Conservation (phyloP, 2,113 vertebrate species). For the Indicator maculatus region DNA sequence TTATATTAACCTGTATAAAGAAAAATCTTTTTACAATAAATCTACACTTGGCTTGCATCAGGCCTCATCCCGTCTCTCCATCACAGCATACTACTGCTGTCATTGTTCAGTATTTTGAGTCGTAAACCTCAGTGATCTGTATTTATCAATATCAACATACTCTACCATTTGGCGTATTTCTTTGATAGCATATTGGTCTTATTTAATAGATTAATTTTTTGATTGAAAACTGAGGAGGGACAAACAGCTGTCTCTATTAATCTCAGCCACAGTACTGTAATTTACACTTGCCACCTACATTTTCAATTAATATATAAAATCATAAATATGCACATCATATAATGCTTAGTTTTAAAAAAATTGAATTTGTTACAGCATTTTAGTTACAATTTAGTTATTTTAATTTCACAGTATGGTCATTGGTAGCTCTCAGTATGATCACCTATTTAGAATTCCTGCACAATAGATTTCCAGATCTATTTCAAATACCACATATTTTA, state of each 20-base stretch:
- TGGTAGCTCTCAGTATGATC: not conserved
- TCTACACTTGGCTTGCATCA: no score
- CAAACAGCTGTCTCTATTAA: not conserved
- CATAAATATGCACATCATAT: not conserved
- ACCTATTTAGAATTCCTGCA: not conserved
- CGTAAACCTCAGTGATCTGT: not conserved
- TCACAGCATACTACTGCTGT: not conserved
- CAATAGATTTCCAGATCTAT: not conserved
- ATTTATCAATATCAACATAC: not conserved
- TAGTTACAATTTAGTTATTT: not conserved
- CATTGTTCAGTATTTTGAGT: not conserved
- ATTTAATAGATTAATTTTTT: not conserved
- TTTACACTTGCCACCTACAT: not conserved
- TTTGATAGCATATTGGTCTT: not conserved
- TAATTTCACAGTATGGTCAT: not conserved
- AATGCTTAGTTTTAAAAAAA: not conserved
- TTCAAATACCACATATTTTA: not conserved
- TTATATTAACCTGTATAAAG: no score
- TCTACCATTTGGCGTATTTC: not conserved
- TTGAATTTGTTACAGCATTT: not conserved
- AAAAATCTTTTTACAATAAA: no score
- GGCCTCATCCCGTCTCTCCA: no score
- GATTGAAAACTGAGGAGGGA: not conserved
- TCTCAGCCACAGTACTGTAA: not conserved
- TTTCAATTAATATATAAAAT: not conserved